phyloP scores from a whole-genome alignment of 1,140 invertebrate genomes.

The Arctopsyche grandis region DNA sequence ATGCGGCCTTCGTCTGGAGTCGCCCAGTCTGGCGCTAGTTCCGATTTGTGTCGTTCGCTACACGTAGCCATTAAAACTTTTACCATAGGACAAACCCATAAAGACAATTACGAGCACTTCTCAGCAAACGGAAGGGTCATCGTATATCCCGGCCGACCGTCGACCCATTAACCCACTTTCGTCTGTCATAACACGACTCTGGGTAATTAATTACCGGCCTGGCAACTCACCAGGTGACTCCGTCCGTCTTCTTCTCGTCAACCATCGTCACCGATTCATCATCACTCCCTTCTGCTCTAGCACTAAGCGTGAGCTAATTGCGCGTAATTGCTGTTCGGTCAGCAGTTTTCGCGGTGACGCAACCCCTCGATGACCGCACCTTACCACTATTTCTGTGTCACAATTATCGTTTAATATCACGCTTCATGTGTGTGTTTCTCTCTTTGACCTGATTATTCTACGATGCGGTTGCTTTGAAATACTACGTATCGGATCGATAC shows the following conservation, averaged over 20 bases:
- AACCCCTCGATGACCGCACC: constrained; percentile 3
- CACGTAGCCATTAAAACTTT: too few species aligned
- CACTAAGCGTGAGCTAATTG: not conserved
- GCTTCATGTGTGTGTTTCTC: too few species aligned
- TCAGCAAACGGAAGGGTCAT: not conserved
- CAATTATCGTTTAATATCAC: not conserved
- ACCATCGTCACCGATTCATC: not conserved
- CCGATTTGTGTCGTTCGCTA: not conserved
- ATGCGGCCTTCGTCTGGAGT: constrained; percentile 35
- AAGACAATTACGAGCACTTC: not conserved
- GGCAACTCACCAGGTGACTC: not conserved
- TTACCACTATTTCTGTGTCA: not conserved
- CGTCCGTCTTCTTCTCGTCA: not conserved
- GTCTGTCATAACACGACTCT: constrained; percentile 3
- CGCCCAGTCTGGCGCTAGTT: constrained; percentile 37
- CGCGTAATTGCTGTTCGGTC: not conserved
- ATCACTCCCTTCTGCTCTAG: not conserved
- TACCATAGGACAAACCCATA: too few species aligned
- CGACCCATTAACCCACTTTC: constrained; percentile 8
- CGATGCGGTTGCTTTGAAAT: too few species aligned
- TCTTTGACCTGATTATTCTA: too few species aligned
- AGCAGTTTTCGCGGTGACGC: constrained; percentile 10
- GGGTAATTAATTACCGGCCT: not conserved
- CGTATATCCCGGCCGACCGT: not conserved
- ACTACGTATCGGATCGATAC: too few species aligned